Base-by-base conservation (phyloP, 2,113 vertebrate species). In the Poeciliopsis occidentalis region DNA sequence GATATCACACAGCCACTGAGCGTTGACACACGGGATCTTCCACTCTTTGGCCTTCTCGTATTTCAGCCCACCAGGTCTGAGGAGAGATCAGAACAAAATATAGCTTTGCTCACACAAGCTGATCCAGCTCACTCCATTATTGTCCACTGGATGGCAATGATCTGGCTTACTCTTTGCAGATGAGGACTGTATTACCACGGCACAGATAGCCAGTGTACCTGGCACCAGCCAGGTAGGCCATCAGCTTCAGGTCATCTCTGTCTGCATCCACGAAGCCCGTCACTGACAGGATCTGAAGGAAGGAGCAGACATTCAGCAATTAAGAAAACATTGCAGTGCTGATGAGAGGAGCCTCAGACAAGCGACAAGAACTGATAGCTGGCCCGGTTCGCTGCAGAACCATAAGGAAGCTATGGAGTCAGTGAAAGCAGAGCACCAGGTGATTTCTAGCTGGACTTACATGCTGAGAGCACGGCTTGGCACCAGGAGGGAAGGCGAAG, bases 11-110 rank as follows among this genome's bases (percentile, higher is more conserved):
- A 99, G 93, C 98, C 98, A 99, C 74, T 98, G 96, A 0, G 96
- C 97, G 0, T 99, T 99, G 26, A 99, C 97, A 30, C 98, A 99
- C 0, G 97, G 97, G 81, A 99, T 97, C 91, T 97, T 92, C 98
- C 98, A 99, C 89, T 99, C 98, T 83, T 96, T 97, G 69, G 98
- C 98, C 3, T 98, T 99, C 80, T 99, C 98, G 0, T 98, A 99
- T 87, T 99, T 99, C 61, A 98, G 73, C 2, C 98, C 97, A 0
- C 89, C 93, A 2, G 97, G 94, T 87, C 98, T 99, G 81, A 68
- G 71, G 24, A 73, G 64, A 83, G 63, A 78, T 4, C 22, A 39
- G 12, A 12, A 34, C 4, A 34, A 10, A 44, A 27, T n/a, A 11
- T 19, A 63, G 29, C 29, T 31, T 15, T 17, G 19, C 7, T 19